Percentiles rank a stretch among this genome's conserved stretches.
phyloP scores from a whole-genome alignment of 2,113 vertebrate genomes.

The Coracopsis vasa region DNA sequence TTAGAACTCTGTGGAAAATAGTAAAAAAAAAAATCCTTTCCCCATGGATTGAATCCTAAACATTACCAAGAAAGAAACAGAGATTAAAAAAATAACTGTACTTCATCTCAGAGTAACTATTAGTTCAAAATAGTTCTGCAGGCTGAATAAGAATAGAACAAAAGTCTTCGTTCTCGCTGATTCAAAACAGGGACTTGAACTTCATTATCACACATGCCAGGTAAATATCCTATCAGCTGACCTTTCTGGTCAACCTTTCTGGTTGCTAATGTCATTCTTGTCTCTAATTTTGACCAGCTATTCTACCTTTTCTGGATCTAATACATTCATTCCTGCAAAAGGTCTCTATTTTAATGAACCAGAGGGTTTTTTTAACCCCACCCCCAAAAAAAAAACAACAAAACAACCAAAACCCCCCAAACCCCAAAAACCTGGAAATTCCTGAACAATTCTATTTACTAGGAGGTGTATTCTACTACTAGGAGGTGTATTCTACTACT shows the following conservation, averaged over 20 bases:
- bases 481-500: not conserved
- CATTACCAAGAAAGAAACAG: not conserved
- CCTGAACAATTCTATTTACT: not conserved
- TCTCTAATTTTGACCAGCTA: not conserved
- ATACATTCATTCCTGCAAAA: not conserved
- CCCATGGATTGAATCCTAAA: not conserved
- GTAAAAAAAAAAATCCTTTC: not conserved
- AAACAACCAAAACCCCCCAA: too few relatives aligned
- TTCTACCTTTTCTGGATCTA: not conserved
- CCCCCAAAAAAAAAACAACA: too few relatives aligned
- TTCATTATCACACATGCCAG: not conserved
- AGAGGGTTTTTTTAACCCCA: not conserved
- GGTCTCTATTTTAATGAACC: not conserved
- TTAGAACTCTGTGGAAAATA: not conserved
- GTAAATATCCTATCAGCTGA: not conserved
- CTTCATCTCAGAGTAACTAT: not conserved
- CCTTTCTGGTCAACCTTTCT: not conserved
- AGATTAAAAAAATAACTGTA: not conserved
- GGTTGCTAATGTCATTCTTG: not conserved
- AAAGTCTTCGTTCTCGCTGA: not conserved
- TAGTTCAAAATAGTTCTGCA: not conserved
- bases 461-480: not conserved
- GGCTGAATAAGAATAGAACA: not conserved
- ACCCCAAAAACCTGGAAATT: not conserved
- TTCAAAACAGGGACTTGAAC: not conserved